phyloP scores from a whole-genome alignment of 2,113 vertebrate species.

The Mirounga angustirostris region DNA sequence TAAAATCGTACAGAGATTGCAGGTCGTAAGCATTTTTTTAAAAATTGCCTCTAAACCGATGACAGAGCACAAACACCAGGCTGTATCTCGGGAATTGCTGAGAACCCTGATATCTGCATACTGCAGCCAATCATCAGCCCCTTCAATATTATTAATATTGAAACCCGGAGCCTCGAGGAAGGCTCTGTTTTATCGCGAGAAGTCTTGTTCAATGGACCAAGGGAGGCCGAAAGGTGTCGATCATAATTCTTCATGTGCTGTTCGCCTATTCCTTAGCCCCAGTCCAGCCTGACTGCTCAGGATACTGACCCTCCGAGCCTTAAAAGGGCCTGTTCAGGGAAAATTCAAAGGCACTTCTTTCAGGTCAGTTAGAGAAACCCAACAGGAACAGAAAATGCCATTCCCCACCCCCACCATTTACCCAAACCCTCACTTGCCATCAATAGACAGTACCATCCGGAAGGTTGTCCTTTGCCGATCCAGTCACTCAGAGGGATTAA shows the following conservation, averaged over 20 bases:
- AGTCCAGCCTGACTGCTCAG: neutral
- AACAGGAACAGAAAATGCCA: conserved; percentile 57
- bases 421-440: neutral
- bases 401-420: neutral
- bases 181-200: neutral
- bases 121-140: neutral
- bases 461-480: neutral
- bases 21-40: neutral
- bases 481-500: conserved; percentile 4
- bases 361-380: conserved; percentile 8
- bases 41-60: neutral
- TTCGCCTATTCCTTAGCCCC: neutral
- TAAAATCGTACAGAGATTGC: conserved; percentile 19
- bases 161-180: neutral
- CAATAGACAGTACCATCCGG: neutral
- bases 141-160: neutral
- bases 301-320: neutral
- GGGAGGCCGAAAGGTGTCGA: neutral
- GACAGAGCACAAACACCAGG: neutral
- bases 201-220: neutral
- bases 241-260: neutral
- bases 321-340: neutral
- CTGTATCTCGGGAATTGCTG: neutral
- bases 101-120: neutral
- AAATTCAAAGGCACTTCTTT: neutral